Base-by-base conservation (phyloP, 1,140 invertebrate species). In the Oryzaephilus surinamensis region DNA sequence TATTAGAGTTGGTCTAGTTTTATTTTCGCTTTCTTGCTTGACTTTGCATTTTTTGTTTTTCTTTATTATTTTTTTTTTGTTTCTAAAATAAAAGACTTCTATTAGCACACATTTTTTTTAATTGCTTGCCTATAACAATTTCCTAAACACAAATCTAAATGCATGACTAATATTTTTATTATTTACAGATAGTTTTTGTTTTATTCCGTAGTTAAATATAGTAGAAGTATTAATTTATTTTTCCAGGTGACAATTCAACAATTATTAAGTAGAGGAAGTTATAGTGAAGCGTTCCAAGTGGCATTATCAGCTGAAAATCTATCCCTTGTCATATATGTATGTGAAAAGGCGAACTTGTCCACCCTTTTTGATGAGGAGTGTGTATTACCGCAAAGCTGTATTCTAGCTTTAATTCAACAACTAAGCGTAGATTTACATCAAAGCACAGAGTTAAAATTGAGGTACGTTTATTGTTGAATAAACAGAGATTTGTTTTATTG, bases 381-480 rank as follows among this genome's bases (percentile, higher is more conserved):
- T 57, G 70, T 76, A 8, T 64, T 90, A 8, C 77, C 81, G 35
- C 89, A 92, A 55, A 83, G 84, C 48, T 87, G 94, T 23, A 69
- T 96, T 32, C 66, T 97, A 16, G 93, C 90, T 1, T 71, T 97
- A 2, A 85, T 96, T 45, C 89, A 94, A 61, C 92, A 97, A 59
- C 72, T 97, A 2, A 84, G 87, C 3, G 81, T 84, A 2, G 88
- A 95, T 61, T 75, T 97, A 60, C 70, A 70, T 16, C 72, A 79
- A 35, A 77, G 90, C 52, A 88, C 85, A n/a, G 84, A 87, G 50
- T 69, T 91, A 3, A 95, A 94, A 63, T 74, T 87, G 47, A 86
- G 79, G 88, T 93, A 67, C 51, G 49, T 55, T 33, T 4, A n/a
- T 11, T 12, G 19, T 27, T 41, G 20, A 18, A 3, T 32, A 13